Evolutionary conservation across 53 echinoderm and acorn worm genomes (phyloP).

Genomic region (Holothuria leucospilota): DNA sequence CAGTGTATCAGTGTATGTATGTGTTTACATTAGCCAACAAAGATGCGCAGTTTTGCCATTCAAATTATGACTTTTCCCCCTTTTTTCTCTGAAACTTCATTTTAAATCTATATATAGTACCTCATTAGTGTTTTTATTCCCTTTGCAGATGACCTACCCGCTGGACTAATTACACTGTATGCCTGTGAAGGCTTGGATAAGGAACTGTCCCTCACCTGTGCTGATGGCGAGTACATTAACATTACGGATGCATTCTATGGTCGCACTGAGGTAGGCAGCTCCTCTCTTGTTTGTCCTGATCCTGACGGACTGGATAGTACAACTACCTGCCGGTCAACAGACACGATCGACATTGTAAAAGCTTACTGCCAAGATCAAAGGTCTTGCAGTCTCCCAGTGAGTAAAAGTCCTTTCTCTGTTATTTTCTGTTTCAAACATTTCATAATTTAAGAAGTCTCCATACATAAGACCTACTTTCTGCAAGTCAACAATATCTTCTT

Average conservation of each 20-base stretch:
- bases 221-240: conserved; percentile 73
- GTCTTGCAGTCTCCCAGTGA: conserved; percentile 78
- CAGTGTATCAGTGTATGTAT: too few species aligned
- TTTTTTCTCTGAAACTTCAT: not conserved
- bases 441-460: too few species aligned
- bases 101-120: not conserved
- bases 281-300: conserved; percentile 68
- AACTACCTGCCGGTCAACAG: conserved; percentile 62
- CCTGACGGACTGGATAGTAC: conserved; percentile 57
- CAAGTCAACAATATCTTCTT: too few species aligned
- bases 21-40: too few species aligned
- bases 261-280: conserved; percentile 74
- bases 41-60: too few species aligned
- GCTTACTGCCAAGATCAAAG: conserved; percentile 79
- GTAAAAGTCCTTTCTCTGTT: not conserved
- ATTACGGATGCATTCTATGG: conserved; percentile 85
- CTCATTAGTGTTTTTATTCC: not conserved
- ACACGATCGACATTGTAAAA: conserved; percentile 76
- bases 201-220: conserved; percentile 75
- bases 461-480: too few species aligned
- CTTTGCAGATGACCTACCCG: conserved; percentile 72
- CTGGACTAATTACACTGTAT: conserved; percentile 68
- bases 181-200: conserved; percentile 74
- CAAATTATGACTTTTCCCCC: too few species aligned
- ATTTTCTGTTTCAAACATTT: too few species aligned